Conservation (phyloP, 2,888 invertebrate genomes). For the Phaonia tiefii region DNA sequence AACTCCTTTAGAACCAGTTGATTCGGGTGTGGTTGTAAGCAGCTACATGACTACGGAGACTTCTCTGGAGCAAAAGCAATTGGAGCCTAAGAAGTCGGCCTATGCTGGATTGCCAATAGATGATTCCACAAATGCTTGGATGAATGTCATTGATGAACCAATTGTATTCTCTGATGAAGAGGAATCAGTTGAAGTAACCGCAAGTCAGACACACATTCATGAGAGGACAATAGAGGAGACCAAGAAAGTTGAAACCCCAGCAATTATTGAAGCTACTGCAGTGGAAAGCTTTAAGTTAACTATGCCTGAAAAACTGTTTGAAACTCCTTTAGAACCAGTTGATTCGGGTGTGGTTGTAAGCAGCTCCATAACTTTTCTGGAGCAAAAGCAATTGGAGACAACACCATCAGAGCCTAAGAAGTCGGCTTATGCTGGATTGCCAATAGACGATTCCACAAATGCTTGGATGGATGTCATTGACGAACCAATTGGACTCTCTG, state of each 20-base stretch:
- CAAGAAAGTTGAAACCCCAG: not conserved
- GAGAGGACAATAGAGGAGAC: not conserved
- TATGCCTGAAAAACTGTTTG: conserved; percentile 8
- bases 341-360: not conserved
- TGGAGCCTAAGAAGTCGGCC: conserved; percentile 48
- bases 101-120: conserved; percentile 76
- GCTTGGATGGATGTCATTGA: conserved; percentile 77
- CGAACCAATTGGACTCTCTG: conserved; percentile 75
- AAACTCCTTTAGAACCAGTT: not conserved
- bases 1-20: conserved; percentile 4
- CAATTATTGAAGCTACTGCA: not conserved
- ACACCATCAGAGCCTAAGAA: conserved; percentile 70
- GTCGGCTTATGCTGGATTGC: conserved; percentile 72
- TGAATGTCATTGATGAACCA: conserved; percentile 77
- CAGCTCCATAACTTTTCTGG: not conserved
- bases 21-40: not conserved
- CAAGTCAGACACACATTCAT: too few species aligned
- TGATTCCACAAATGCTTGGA: conserved; percentile 76
- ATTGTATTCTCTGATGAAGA: conserved; percentile 78
- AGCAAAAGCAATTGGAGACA: not conserved
- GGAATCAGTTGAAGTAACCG: too few species aligned
- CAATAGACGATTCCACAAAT: conserved; percentile 73
- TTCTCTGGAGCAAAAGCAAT: not conserved
- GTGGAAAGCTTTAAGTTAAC: not conserved
- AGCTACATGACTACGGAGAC: too few species aligned